A percentile compares a stretch with the other conserved stretches of the same genome.
Conservation (phyloP, 2,888 invertebrate genomes). For the Nipponacmea schrenckii region DNA sequence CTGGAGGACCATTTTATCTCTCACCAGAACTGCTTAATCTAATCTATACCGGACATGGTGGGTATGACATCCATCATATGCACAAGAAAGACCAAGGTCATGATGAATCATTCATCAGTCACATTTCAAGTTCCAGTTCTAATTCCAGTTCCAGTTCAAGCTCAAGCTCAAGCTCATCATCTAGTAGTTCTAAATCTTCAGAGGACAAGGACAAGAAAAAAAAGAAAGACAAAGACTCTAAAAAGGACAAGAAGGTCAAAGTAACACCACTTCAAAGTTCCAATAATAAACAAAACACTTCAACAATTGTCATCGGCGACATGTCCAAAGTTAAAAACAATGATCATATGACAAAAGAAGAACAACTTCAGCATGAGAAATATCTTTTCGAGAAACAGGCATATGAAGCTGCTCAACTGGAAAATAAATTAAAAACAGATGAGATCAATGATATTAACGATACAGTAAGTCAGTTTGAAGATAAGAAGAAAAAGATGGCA, state of each 20-base stretch:
- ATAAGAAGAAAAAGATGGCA: conserved; percentile 50
- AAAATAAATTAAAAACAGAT: conserved; percentile 54
- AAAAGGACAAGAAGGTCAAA: conserved; percentile 3
- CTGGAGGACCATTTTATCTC: conserved; percentile 60
- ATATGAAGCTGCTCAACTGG: conserved; percentile 62
- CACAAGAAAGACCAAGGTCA: background rate
- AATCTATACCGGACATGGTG: conserved; percentile 38
- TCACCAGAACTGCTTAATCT: conserved; percentile 55
- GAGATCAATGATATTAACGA: conserved; percentile 56
- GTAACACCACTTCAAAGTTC: background rate
- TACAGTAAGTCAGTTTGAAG: conserved; percentile 52
- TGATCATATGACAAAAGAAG: conserved; percentile 28
- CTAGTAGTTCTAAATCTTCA: conserved; percentile 1
- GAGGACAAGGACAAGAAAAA: conserved; percentile 29
- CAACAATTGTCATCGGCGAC: conserved; percentile 30
- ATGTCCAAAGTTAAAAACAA: conserved; percentile 25
- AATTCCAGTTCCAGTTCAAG: background rate
- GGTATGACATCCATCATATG: conserved; percentile 25
- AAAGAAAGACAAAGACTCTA: background rate
- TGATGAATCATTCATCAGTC: no score
- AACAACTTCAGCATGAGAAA: conserved; percentile 44
- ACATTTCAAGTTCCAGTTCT: background rate
- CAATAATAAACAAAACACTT: background rate
- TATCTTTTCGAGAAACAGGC: conserved; percentile 62
- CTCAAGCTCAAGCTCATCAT: conserved; percentile 1